phyloP scores from a whole-genome alignment of 2,797 vertebrate species.

The Cossypha niveicapilla region DNA sequence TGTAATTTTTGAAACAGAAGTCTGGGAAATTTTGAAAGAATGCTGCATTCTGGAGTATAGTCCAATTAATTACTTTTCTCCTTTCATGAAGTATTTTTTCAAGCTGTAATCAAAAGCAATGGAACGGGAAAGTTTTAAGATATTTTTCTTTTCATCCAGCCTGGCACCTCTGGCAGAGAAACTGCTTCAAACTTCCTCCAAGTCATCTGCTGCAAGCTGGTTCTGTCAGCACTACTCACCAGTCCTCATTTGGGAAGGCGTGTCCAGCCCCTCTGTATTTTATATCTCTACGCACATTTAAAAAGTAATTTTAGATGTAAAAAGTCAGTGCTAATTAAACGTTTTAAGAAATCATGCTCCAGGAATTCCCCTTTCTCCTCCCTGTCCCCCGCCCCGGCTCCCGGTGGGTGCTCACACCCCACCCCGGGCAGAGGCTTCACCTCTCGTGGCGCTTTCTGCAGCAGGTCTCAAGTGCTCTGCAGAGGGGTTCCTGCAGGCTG shows the following conservation, averaged over 20 bases:
- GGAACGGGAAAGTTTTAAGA: not conserved
- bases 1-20: slow-evolving; percentile 23
- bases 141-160: not conserved
- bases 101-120: not conserved
- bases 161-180: not conserved
- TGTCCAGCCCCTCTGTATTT: not conserved
- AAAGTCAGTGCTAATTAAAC: slow-evolving; percentile 40
- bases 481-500: not conserved
- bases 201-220: not conserved
- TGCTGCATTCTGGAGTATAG: not conserved
- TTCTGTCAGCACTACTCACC: not conserved
- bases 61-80: not conserved
- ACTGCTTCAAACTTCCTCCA: not conserved
- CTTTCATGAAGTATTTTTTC: not conserved
- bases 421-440: not conserved
- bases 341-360: slow-evolving; percentile 3
- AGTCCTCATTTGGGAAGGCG: not conserved
- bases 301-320: slow-evolving; percentile 1
- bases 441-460: not conserved
- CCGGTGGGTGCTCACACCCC: not conserved
- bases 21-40: slow-evolving; percentile 33
- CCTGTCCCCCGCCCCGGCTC: not conserved
- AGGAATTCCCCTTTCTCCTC: slow-evolving; percentile 50
- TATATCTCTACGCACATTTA: slow-evolving; percentile 26
- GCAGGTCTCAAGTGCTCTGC: not conserved